Evolutionary conservation across 2,797 vertebrate genomes (phyloP), one percentile per base, ranked within the genome.

Genomic region (Aeoliscus strigatus): DNA sequence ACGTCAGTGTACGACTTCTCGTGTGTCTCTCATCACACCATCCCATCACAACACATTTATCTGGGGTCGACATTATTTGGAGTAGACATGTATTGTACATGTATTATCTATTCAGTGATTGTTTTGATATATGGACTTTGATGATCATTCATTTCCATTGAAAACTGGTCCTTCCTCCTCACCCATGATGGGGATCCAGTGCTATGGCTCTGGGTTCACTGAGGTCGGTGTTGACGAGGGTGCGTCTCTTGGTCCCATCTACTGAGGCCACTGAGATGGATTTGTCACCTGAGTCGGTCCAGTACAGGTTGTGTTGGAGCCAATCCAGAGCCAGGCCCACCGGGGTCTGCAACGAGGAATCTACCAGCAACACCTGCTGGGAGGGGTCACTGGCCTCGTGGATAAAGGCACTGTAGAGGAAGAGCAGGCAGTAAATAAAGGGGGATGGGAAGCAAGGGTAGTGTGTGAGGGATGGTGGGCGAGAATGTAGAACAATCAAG

Each of bases 241-340:
- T 90, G 1, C 88, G 89, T 31, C 93, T 90, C 73, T 87, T 93
- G 60, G 80, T 80, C 14, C 94, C 95, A 4, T 97, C 93, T 5
- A 87, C 82, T 0, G 93, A 96, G 41, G 93, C 92, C 70, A 99
- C 94, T 0, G 94, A 96, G 80, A 99, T 92, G 72, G 91, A 93
- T 64, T 94, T 93, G 70, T 92, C 92, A 9, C 94, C 94, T 0
- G 96, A 97, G 79, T 99, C 96, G 0, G 94, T 91, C 96, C 96
- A 99, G 81, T 98, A 99, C 72, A 99, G 89, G 67, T 97, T 97
- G 81, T 93, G 94, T 31, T 99, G 96, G 34, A 98, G 90, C 96
- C 96, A 99, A 83, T 99, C 96, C 47, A 97, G 83, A 0, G 96
- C 96, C 77, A 99, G 82, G 21, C 96, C 94, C 73, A 94, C 93